A percentile compares a stretch with the other conserved stretches of the same genome.
Conservation (phyloP, 2,888 invertebrate species). For the Tethea ocularis region DNA sequence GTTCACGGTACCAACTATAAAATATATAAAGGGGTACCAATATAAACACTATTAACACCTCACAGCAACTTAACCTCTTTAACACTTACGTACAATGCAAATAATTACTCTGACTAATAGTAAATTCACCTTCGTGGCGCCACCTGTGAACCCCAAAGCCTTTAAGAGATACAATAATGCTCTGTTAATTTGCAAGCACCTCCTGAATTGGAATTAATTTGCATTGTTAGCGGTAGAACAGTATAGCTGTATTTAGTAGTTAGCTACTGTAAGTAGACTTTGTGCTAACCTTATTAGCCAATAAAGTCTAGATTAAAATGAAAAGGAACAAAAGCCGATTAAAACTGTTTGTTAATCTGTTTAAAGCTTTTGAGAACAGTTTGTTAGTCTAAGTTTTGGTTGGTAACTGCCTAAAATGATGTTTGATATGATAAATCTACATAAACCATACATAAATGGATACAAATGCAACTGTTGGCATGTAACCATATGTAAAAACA, state of each 20-base stretch:
- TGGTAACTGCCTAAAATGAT: too few species aligned
- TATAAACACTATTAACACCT: slow-evolving; percentile 50
- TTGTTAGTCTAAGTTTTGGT: neutral
- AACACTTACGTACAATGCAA: slow-evolving; percentile 21
- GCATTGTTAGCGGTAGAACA: slow-evolving; percentile 2
- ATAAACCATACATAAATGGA: too few species aligned
- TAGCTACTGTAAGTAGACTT: neutral
- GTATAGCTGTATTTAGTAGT: neutral
- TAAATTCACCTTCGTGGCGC: slow-evolving; percentile 34
- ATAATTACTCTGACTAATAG: slow-evolving; percentile 36
- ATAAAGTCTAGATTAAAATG: slow-evolving; percentile 3
- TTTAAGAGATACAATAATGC: slow-evolving; percentile 39
- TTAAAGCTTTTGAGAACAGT: neutral
- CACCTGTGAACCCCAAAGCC: slow-evolving; percentile 45
- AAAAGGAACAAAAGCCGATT: neutral
- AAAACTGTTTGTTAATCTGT: neutral
- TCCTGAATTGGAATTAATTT: slow-evolving; percentile 6
- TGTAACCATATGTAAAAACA: too few species aligned
- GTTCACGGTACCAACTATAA: slow-evolving; percentile 19
- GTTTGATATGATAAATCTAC: too few species aligned
- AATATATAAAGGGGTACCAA: slow-evolving; percentile 34
- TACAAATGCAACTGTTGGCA: too few species aligned
- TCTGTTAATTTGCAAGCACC: slow-evolving; percentile 24
- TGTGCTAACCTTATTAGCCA: neutral
- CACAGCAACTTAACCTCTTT: slow-evolving; percentile 14